Evolutionary conservation across 2,888 invertebrate species (phyloP).

Genomic region (Leptinotarsa rubiginosa): DNA sequence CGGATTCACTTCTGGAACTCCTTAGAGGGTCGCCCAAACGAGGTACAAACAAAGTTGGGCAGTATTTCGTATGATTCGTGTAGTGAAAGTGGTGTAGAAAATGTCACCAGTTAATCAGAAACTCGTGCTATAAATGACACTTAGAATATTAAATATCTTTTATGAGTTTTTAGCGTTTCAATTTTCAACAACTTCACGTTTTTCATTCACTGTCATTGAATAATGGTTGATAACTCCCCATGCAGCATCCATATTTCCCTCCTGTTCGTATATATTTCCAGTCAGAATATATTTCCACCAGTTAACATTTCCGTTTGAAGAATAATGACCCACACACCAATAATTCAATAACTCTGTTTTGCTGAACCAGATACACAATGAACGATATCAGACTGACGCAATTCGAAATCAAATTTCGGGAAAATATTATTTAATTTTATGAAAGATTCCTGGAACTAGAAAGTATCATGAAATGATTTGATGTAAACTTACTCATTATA

Average conservation of each 20-base stretch:
- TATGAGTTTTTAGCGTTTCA: not conserved
- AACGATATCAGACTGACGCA: not conserved
- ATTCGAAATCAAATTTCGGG: not conserved
- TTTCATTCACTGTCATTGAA: not conserved
- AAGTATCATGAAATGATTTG: too few species aligned
- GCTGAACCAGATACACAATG: not conserved
- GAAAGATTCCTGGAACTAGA: too few species aligned
- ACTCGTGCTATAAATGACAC: not conserved
- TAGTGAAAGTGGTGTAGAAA: not conserved
- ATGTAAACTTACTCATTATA: too few species aligned
- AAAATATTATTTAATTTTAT: too few species aligned
- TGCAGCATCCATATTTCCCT: not conserved
- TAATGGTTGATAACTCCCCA: not conserved
- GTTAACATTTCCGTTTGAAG: slow-evolving; percentile 1
- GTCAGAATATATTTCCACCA: not conserved
- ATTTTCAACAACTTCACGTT: not conserved
- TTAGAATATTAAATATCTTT: not conserved
- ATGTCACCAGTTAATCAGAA: not conserved
- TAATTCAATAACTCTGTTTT: not conserved
- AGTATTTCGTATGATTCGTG: too few species aligned
- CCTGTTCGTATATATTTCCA: not conserved
- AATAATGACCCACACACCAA: not conserved
- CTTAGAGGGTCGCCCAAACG: too few species aligned
- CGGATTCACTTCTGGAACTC: too few species aligned
- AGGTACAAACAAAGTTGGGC: too few species aligned